Conservation (phyloP, 2,888 invertebrate genomes). For the Leptinotarsa rubiginosa region DNA sequence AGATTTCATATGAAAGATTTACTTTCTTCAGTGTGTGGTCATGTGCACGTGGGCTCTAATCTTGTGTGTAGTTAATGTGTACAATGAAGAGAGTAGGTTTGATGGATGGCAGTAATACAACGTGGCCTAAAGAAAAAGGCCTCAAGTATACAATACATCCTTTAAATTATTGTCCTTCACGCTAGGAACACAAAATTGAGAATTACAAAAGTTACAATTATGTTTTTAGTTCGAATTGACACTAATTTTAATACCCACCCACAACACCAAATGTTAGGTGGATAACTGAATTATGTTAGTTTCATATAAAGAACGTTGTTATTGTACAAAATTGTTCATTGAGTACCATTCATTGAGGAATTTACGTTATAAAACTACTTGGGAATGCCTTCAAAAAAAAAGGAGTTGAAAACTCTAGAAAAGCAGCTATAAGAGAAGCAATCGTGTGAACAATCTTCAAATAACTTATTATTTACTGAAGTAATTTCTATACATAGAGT, state of each 20-base stretch:
- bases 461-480: no score
- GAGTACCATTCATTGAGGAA: no score
- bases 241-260: background rate
- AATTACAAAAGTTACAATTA: background rate
- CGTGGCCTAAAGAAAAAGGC: constrained; percentile 16
- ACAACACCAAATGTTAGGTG: background rate
- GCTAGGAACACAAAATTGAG: background rate
- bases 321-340: no score
- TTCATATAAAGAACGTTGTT: no score
- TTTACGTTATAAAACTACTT: no score
- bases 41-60: constrained; percentile 33
- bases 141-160: background rate
- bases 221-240: constrained; percentile 1
- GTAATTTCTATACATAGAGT: no score
- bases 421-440: no score
- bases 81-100: constrained; percentile 26
- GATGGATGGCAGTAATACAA: constrained; percentile 25
- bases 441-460: no score
- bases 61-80: constrained; percentile 30
- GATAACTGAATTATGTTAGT: no score
- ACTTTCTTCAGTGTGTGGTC: constrained; percentile 36
- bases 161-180: background rate
- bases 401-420: no score
- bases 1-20: constrained; percentile 34
- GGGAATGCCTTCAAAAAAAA: no score